Base-by-base conservation (phyloP, 2,113 vertebrate genomes). In the Rana temporaria region DNA sequence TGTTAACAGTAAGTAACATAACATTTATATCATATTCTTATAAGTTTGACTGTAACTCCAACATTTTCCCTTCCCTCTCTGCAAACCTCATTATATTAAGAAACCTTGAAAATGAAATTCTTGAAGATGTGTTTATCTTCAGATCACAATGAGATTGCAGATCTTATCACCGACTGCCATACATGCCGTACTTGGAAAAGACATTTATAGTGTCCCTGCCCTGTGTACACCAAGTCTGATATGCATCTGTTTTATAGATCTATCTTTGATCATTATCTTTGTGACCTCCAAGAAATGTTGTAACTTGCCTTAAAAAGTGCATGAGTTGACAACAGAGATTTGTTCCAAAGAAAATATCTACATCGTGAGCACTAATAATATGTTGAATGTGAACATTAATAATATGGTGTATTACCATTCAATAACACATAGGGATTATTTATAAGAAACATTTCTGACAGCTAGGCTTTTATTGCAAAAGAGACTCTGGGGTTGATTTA, bases 241-340 rank as follows among this genome's bases (percentile, higher is more conserved):
- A 75, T 42, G 52, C 22, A 82, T 75, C 63, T 67, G 48, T 65
- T 22, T 67, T 82, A 75, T 53, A 19, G 18, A 16, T n/a, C 64
- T 59, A 59, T 82, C 52, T 82, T 64, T 80, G 78, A 80, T 80
- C 66, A 80, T 67, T 75, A 82, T 82, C 80, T 75, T 64, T 65
- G 34, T 66, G 70, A 82, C 69, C 69, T 66, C n/a, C 70, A 69
- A n/a, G 18, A 79, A 34, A 74, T 68, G 53, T 70, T 60, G 52
- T 22, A 32, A 48, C 79, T 73, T 60, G 26, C 60, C 79, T 20
- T 48, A 57, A 52, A 72, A 55, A 34, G 34, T 68, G 56, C 57
- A 65, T 55, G 9, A 48, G 20, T 2, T 55, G 8, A 22, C 24
- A 22, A 24, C 57, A 73, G 20, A 53, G 30, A 56, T 22, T 6